Base-by-base conservation (phyloP, 2,113 vertebrate genomes). In the Brienomyrus brachyistius region DNA sequence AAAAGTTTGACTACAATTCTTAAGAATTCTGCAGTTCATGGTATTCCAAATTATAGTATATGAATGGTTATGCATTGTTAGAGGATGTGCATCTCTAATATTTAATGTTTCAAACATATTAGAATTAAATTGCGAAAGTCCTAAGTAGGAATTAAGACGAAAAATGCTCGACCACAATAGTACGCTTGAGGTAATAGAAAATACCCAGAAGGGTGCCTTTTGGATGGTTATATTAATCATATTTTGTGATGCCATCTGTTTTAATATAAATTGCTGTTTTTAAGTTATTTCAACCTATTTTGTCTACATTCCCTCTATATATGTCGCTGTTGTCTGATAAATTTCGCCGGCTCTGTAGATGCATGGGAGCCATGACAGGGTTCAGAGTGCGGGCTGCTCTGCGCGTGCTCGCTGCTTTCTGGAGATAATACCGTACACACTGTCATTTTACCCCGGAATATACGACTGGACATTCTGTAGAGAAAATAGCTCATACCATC, bases 351-450 rank as follows among this genome's bases (percentile, higher is more conserved):
- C 13, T 43, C 35, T 77, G 0, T 43, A 77, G 35, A 7, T 40
- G 35, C 31, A 77, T 40, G 11, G 31, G 70, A 77, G 70, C 70
- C 70, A 40, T 77, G 31, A 77, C 70, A 35, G 27, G 5, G 19
- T 5, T 15, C 31, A 7, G 70, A 17, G 11, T 35, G 70, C 31
- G 31, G 15, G 15, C 74, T 80, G 74, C 35, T 80, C 35, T 80
- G 74, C 74, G 74, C 35, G 15, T 43, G 31, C 35, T 80, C 74
- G 35, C 74, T 80, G 5, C 35, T 80, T 80, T 40, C 11, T 19
- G 7, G 74, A 40, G 70, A 17, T 40, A 77, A 77, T 43, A 43
- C 31, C 13, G 35, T 43, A 6, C 74, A 94, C 95, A 92, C 93
- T 94, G 54, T 56, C 19, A 56, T 7, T 21, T 56, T 56, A 21